Evolutionary conservation across 64 coral and sea anemone genomes (phyloP).

Genomic region (Acropora tenuis): DNA sequence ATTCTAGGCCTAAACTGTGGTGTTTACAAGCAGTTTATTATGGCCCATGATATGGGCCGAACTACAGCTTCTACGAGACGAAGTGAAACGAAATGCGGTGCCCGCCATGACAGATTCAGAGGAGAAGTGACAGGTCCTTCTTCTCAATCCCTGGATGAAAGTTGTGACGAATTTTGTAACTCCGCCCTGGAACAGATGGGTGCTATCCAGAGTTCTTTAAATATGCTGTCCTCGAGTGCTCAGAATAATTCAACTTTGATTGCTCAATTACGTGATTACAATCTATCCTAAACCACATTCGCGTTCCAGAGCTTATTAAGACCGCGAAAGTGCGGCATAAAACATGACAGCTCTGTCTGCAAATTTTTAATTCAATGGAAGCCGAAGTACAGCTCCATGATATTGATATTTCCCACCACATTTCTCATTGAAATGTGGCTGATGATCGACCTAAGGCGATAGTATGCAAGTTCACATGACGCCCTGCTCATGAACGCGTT

Average conservation of each 20-base stretch:
- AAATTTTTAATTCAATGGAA: neutral
- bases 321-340: neutral
- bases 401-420: conserved; percentile 28
- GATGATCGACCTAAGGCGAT: conserved; percentile 47
- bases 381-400: neutral
- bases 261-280: neutral
- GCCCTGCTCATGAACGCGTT: conserved; percentile 44
- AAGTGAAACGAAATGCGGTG: neutral
- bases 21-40: no score
- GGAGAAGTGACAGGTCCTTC: neutral
- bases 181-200: neutral
- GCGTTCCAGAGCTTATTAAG: neutral
- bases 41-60: no score
- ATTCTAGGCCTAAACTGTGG: no score
- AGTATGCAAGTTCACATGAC: conserved; percentile 55
- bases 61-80: no score
- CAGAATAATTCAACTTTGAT: neutral
- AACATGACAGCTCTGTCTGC: neutral
- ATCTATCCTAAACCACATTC: neutral
- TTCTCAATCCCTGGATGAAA: neutral
- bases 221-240: neutral
- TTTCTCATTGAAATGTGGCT: neutral
- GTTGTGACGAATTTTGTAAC: neutral
- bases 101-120: neutral
- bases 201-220: neutral